A percentile compares a stretch with the other conserved stretches of the same genome.
These are phyloP conservation scores for Gymnothorax javanicus DNA, from an alignment of 2,797 vertebrate genomes.

Conservation along the genomic window DNA sequence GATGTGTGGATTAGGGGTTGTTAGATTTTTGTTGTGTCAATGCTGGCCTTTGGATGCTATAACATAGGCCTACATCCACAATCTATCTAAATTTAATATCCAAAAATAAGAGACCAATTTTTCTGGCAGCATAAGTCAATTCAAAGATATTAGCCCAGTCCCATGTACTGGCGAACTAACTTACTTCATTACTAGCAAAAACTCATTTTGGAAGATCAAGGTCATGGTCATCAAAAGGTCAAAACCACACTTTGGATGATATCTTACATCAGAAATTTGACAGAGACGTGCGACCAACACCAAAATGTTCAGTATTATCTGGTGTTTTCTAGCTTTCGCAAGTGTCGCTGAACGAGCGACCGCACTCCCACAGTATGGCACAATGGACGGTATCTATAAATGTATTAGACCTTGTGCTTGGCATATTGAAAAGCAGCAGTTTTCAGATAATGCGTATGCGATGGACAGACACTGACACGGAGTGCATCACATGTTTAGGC, in stretches of 20 bases:
- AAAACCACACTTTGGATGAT: too few species aligned
- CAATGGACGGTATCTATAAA: not conserved
- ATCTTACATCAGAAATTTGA: too few species aligned
- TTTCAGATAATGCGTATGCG: not conserved
- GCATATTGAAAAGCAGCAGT: constrained; percentile 1
- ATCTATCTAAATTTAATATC: not conserved
- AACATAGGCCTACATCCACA: not conserved
- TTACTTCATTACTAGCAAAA: not conserved
- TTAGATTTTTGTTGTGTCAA: not conserved
- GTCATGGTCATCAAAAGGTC: too few species aligned
- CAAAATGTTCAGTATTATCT: too few species aligned
- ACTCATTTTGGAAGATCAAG: too few species aligned
- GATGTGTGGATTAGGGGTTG: not conserved
- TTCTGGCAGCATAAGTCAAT: not conserved
- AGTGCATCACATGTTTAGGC: not conserved
- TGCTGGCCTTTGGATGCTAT: not conserved
- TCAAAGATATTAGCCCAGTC: not conserved
- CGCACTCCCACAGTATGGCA: not conserved
- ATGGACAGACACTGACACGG: not conserved
- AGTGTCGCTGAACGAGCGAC: too few species aligned
- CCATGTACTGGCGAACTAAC: not conserved
- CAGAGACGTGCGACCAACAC: too few species aligned
- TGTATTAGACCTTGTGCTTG: not conserved
- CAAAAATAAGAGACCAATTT: not conserved
- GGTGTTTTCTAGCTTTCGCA: too few species aligned